These are phyloP conservation scores for Crypturellus undulatus DNA, from an alignment of 2,113 vertebrate species.

Conservation along the genomic window DNA sequence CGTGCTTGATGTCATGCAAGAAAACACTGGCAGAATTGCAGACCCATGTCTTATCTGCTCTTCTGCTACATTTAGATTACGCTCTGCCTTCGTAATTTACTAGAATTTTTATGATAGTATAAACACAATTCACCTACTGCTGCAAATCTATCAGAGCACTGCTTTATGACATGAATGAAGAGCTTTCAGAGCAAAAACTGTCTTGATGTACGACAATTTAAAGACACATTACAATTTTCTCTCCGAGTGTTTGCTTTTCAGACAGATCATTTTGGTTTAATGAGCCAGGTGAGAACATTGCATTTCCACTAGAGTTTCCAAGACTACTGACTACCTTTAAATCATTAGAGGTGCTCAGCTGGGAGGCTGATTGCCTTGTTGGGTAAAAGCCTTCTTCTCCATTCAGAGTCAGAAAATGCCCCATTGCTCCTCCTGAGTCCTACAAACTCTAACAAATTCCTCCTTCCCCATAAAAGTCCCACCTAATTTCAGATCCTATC, in stretches of 20 bases:
- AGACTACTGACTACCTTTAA: not conserved
- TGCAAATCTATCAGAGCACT: not conserved
- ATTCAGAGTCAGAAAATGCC: not conserved
- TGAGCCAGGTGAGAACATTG: not conserved
- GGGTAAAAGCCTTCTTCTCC: not conserved
- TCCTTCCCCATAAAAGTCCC: not conserved
- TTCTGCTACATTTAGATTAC: not conserved
- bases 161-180: not conserved
- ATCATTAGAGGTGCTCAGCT: not conserved
- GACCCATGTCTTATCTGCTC: not conserved
- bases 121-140: not conserved
- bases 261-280: not conserved
- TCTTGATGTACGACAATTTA: not conserved
- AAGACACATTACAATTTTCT: not conserved
- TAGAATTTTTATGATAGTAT: not conserved
- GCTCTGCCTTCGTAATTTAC: not conserved
- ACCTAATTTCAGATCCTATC: not conserved
- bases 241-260: not conserved
- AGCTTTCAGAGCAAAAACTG: not conserved
- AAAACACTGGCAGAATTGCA: not conserved
- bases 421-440: not conserved
- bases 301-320: not conserved
- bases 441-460: not conserved
- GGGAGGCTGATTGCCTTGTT: not conserved
- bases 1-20: not conserved